These are phyloP conservation scores for Lasioglossum zephyrum DNA, from an alignment of 2,888 invertebrate genomes.

Conservation along the genomic window DNA sequence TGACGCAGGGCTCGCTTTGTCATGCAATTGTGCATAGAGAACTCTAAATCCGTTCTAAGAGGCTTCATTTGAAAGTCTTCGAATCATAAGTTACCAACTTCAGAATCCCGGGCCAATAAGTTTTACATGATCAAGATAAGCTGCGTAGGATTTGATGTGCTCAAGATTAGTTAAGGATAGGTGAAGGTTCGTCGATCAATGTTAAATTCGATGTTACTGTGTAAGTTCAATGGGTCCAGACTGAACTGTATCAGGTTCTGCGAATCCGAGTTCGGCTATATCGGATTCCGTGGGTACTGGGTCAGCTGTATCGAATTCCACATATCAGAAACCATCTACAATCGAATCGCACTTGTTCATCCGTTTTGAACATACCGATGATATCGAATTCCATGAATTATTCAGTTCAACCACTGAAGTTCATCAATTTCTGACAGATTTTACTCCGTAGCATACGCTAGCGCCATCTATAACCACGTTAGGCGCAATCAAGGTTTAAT, in stretches of 20 bases:
- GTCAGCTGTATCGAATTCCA: constrained; percentile 7
- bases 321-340: not conserved
- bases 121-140: not conserved
- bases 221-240: not conserved
- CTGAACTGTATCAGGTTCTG: not conserved
- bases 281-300: constrained; percentile 1
- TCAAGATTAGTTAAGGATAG: not conserved
- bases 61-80: not conserved
- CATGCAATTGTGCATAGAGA: not conserved
- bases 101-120: not conserved
- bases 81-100: not conserved
- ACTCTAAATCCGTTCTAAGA: not conserved
- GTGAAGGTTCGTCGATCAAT: not conserved
- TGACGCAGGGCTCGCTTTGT: not conserved
- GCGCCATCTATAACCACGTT: not conserved
- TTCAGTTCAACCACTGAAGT: not conserved
- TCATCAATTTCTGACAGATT: not conserved
- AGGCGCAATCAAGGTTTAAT: constrained; percentile 49
- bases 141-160: not conserved
- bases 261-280: not conserved
- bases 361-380: not conserved
- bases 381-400: not conserved
- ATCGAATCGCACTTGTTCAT: not conserved
- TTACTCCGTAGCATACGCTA: not conserved
- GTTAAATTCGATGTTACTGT: not conserved